phyloP scores from a whole-genome alignment of 2,113 vertebrate species.

The Sakesphorus luctuosus region DNA sequence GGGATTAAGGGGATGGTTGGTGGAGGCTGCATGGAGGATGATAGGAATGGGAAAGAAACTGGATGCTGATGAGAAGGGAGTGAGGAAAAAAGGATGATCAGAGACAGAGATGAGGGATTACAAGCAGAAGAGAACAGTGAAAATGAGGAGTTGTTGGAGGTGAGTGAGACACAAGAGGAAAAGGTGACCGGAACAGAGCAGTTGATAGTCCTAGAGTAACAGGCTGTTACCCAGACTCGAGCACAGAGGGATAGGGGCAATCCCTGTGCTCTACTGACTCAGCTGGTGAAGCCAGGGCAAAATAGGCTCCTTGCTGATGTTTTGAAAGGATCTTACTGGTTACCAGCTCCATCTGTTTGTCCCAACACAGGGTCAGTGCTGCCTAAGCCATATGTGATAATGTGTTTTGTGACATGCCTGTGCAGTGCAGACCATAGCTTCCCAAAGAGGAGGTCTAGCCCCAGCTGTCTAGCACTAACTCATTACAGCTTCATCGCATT shows the following conservation, averaged over 20 bases:
- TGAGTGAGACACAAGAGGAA: background rate
- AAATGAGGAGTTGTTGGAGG: background rate
- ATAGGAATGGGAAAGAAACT: background rate
- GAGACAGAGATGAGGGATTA: background rate
- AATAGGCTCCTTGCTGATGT: background rate
- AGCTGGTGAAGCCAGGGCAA: background rate
- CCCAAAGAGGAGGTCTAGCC: background rate
- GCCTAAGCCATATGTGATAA: background rate
- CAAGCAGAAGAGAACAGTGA: background rate
- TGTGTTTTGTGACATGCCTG: background rate
- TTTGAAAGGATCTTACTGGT: background rate
- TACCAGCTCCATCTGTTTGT: background rate
- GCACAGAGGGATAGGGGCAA: background rate
- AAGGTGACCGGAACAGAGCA: background rate
- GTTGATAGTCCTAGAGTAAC: background rate
- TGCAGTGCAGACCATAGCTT: background rate
- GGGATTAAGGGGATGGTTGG: background rate
- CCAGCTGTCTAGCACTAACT: background rate
- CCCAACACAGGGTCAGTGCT: background rate
- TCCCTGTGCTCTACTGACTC: background rate
- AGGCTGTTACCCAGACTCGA: background rate
- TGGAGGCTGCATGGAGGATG: background rate
- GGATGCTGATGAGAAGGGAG: background rate
- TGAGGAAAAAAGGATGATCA: background rate
- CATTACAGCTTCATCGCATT: background rate